Conservation (phyloP, 2,113 vertebrate species). For the cattle (Bos taurus) region ARS-UCD2.0 NC_037351.1:27652001-27652500, state of each 20-base stretch:
- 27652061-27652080: not conserved
- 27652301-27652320: not conserved
- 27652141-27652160: fast-evolving
- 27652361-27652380: not conserved
- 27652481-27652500: not conserved
- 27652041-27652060: not conserved
- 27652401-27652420: not conserved
- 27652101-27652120: not conserved
- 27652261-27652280: not conserved
- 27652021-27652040: not conserved
- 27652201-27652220: not conserved
- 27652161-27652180: not conserved
- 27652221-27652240: not conserved
- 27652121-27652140: not conserved
- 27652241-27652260: not conserved
- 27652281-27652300: not conserved
- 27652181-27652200: not conserved
- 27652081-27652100: not conserved
- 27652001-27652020: not conserved
- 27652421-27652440: not conserved
- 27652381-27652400: not conserved
- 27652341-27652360: not conserved
- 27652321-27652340: not conserved
- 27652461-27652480: not conserved
- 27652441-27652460: not conserved